phyloP scores from a whole-genome alignment of 1,140 invertebrate species.

The Ceratosolen fusciceps region DNA sequence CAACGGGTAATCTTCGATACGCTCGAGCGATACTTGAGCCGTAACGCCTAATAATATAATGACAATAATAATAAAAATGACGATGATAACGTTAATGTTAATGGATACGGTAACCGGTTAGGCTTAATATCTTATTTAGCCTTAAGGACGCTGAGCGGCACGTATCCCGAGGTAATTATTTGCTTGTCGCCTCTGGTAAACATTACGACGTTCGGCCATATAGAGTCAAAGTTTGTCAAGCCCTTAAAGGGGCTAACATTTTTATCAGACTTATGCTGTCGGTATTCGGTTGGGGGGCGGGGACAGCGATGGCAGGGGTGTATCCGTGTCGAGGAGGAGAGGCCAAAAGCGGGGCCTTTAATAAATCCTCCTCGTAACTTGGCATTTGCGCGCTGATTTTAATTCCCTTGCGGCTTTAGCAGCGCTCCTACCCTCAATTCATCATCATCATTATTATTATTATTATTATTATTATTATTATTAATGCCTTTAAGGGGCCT shows the following conservation, averaged over 20 bases:
- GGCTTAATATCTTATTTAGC: too few relatives aligned
- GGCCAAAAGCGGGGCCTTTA: conserved; percentile 47
- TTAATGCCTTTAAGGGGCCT: conserved; percentile 60
- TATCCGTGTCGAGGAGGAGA: not conserved
- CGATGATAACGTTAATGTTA: too few relatives aligned
- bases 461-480: conserved; percentile 72
- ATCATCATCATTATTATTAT: conserved; percentile 71
- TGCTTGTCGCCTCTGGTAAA: not conserved
- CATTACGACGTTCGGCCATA: not conserved
- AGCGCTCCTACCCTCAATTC: conserved; percentile 59
- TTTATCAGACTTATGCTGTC: not conserved
- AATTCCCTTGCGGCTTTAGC: conserved; percentile 61
- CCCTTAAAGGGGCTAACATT: not conserved
- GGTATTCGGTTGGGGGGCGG: too few relatives aligned
- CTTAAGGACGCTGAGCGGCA: too few relatives aligned
- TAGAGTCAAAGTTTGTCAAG: not conserved
- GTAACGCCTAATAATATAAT: too few relatives aligned
- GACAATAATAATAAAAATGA: too few relatives aligned
- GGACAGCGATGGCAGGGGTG: not conserved
- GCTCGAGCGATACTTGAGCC: too few relatives aligned
- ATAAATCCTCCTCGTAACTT: conserved; percentile 67
- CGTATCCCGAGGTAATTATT: too few relatives aligned
- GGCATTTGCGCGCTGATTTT: conserved; percentile 66
- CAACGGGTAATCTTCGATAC: too few relatives aligned
- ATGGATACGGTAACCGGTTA: too few relatives aligned